Base-by-base conservation (phyloP, 2,113 vertebrate genomes). In the Pterophyllum scalare region DNA sequence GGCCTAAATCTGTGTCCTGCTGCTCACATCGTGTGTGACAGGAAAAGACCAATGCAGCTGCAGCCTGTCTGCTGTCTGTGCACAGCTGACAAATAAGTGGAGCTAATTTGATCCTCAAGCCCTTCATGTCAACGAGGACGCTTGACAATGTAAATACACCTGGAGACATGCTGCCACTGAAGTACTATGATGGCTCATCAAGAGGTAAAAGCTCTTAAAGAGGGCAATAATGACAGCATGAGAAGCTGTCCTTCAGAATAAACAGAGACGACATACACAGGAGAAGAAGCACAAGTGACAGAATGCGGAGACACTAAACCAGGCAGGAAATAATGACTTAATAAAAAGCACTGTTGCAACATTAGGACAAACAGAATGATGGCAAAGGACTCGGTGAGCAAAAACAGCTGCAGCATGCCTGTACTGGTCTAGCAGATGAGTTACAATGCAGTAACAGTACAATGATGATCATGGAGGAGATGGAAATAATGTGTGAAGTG, bases 181-280 rank as follows among this genome's bases (percentile, higher is more conserved):
- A 88, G 86, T 52, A 88, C 89, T 59, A 77, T 77, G 85, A 91
- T 60, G 76, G 84, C 77, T 90, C 86, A 79, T 92, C 78, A 85
- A 62, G 91, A 83, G 60, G 86, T 90, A 86, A 89, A 89, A 91
- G 88, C 92, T 86, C 84, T 83, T 54, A 86, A 75, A 54, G 84
- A 82, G 84, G 33, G 56, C 80, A 67, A 85, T 87, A 92, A 85
- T 61, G 85, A 85, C 46, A 38, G 59, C 61, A 86, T 19, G 80
- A 84, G 88, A 82, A 70, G 84, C 80, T 49, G 81, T 72, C 74
- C 81, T 80, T 84, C 81, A 84, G 52, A 70, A 86, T 78, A 49
- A 57, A 84, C 90, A 54, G 65, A 77, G 59, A 83, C 62, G 80
- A 87, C 12, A 80, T 62, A 80, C 19, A 38, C 20, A 65, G 80